Evolutionary conservation across 2,797 vertebrate species (phyloP), one percentile per base, ranked within the genome.

Genomic region (Periparus ater): DNA sequence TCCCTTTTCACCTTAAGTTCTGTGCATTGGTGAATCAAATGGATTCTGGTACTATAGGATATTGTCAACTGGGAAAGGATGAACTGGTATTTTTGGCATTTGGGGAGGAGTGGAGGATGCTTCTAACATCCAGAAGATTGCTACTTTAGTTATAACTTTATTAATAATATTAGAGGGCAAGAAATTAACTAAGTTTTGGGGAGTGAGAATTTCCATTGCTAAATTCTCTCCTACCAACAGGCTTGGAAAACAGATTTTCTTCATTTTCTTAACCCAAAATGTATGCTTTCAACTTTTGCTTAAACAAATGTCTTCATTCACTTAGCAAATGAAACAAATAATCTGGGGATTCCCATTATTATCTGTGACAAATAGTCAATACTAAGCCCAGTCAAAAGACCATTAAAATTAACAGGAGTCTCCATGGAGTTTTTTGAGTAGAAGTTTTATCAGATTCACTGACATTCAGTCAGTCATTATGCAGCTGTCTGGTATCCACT

Each of bases 1-100:
- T 88, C 73, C 14, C 16, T 93, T 84, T 76, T 87, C 77, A 70
- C 86, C 86, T 92, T 79, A 87, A 86, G 10, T 83, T 86, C 58
- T 55, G 44, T 34, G 51, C 58, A 70, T 65, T 55, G 62, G 7
- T 34, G 55, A 93, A 51, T 63, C 65, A 73, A 73, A 36, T 70
- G 10, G 66, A 87, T 91, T 68, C 40, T 76, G 25, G 10, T 75
- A 36, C 58, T 73, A 47, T 15, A 32, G 55, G 38, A 36, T 40
- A 58, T 42, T 84, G 44, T 11, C 15, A 10, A 19, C 23, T 19
- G 17, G 21, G 17, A 75, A 45, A 76, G 42, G 44, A 51, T n/a
- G 38, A 68, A 75, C 45, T 17, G 25, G 16, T 73, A 20, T 20
- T 92, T 79, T 61, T 58, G 58, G 23, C 27, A 72, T 58, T 48